Evolutionary conservation across 2,797 vertebrate genomes (phyloP), one percentile per base, ranked within the genome.

Genomic region (Rhinogobio ventralis): DNA sequence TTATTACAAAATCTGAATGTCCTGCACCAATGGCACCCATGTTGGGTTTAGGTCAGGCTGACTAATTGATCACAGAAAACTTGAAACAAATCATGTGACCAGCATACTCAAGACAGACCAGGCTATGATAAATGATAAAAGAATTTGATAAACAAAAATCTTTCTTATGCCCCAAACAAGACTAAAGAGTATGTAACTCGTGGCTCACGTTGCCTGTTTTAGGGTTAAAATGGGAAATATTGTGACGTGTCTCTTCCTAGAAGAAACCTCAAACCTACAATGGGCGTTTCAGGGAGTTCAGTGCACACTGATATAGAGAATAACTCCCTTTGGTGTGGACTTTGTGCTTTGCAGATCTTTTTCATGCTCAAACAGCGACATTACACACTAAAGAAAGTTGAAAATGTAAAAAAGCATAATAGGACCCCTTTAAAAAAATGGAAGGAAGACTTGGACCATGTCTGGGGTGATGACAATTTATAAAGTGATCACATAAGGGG

Each of bases 401-500:
- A 15, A 28, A 30, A 15, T 14, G 5, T 6, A 64, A 28, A 15
- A 28, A 25, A 28, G 11, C 25, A 28, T 28, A 62, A 62, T 15
- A 62, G 25, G 14, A n/a, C 60, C 25, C 6, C 60, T 64, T 30
- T 62, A 1, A 62, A 30, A 64, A 28, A 7, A 36, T n/a, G n/a
- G n/a, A 62, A 42, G 33, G 39, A 33, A 51, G 10, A 76, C 11
- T 19, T 14, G 2, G 33, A 55, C 19, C 7, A 33, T 7, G 28
- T 33, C 11, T 67, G 4, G 19, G 7, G 4, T 49, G 64, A 64
- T 64, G 10, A 39, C 13, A 79, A 68, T 55, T 57, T 81, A 42
- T 42, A 7, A 45, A 62, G 75, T 45, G 53, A 60, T 60, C 81
- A 82, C 57, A 51, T 49, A 57, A 64, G 81, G 81, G 1, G 30